Percentiles rank a stretch among this genome's conserved stretches.
phyloP scores from a whole-genome alignment of 1,140 invertebrate genomes.

The Diabrotica virgifera region DNA sequence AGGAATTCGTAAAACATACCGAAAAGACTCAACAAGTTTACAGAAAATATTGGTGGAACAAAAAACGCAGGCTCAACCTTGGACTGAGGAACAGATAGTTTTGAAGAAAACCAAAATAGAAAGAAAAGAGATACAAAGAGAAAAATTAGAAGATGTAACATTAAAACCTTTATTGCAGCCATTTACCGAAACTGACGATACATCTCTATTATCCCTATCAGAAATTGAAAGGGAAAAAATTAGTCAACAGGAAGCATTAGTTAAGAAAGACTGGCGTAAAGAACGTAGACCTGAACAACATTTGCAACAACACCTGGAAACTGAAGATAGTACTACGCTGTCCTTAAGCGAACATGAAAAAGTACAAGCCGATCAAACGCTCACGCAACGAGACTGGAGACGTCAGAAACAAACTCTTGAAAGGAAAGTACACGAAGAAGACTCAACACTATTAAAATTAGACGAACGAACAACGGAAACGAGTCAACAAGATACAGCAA shows the following conservation, averaged over 20 bases:
- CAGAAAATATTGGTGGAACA: conserved; percentile 1
- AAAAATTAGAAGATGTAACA: conserved; percentile 37
- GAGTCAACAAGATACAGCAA: conserved; percentile 22
- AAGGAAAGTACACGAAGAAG: background rate
- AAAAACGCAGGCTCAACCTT: conserved; percentile 38
- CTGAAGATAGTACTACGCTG: conserved; percentile 37
- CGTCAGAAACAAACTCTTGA: conserved; percentile 20
- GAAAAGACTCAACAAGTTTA: background rate
- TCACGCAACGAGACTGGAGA: conserved; percentile 27
- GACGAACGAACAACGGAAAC: conserved; percentile 29
- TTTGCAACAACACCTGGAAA: background rate
- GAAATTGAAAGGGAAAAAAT: conserved; percentile 9
- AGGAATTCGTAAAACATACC: conserved; percentile 10
- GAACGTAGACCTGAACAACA: conserved; percentile 8
- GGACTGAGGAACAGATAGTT: conserved; percentile 49
- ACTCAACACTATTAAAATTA: conserved; percentile 10
- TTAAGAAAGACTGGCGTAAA: conserved; percentile 21
- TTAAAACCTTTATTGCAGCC: conserved; percentile 30
- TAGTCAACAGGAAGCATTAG: background rate
- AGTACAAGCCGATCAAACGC: conserved; percentile 15
- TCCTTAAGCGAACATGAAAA: conserved; percentile 33
- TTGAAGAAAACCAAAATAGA: conserved; percentile 48
- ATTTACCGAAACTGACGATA: conserved; percentile 35
- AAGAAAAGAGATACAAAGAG: conserved; percentile 46
- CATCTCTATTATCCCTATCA: conserved; percentile 1